Evolutionary conservation across 2,797 vertebrate genomes (phyloP).

Genomic region (Podarcis siculus): DNA sequence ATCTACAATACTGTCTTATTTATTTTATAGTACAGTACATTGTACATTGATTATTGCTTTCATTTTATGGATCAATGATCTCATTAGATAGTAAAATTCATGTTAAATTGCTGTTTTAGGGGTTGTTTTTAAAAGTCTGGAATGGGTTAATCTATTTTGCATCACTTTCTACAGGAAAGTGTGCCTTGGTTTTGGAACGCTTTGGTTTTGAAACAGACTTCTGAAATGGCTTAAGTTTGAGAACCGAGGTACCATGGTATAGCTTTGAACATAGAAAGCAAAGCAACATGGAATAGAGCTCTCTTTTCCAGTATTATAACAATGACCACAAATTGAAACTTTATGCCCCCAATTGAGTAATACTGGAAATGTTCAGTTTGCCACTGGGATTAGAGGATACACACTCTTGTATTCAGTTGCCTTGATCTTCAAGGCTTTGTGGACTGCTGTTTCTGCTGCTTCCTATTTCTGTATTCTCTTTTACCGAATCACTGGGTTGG

Average conservation of each 20-base stretch:
- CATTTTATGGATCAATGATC: too few relatives aligned
- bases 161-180: too few relatives aligned
- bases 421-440: fast-evolving
- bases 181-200: too few relatives aligned
- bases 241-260: conserved; percentile 7
- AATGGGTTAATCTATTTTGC: too few relatives aligned
- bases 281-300: background rate
- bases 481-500: background rate
- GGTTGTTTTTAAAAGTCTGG: too few relatives aligned
- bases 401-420: background rate
- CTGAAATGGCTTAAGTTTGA: too few relatives aligned
- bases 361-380: conserved; percentile 36
- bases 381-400: conserved; percentile 29
- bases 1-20: too few relatives aligned
- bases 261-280: conserved; percentile 66
- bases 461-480: background rate
- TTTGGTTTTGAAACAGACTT: too few relatives aligned
- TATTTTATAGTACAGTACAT: too few relatives aligned
- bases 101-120: too few relatives aligned
- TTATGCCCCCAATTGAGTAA: conserved; percentile 41
- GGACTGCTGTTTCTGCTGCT: background rate
- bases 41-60: too few relatives aligned
- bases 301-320: conserved; percentile 38
- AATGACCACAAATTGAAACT: conserved; percentile 60
- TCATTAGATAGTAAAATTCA: too few relatives aligned